Evolutionary conservation across 2,113 vertebrate genomes (phyloP), one percentile per base, ranked within the genome.

Genomic region (Corythaeola cristata): DNA sequence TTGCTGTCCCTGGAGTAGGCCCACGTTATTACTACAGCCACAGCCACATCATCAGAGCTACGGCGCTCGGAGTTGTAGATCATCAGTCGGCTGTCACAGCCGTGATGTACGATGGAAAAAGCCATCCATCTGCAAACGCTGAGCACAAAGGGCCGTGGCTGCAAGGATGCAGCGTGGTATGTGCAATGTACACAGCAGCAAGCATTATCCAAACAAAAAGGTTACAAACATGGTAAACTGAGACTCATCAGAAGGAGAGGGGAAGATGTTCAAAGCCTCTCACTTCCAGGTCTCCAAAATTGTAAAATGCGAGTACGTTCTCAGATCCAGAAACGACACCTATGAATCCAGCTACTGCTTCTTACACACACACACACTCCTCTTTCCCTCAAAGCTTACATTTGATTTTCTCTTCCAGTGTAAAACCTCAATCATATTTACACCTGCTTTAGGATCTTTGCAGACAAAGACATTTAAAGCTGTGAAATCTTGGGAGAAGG

Each of bases 71-170:
- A 77, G 94, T 80, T 94, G 94, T 96, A 97, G 96, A 97, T 98
- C 97, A 98, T 95, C 93, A 87, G 92, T 79, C 84, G 56, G 96
- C 97, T 98, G 97, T 97, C 97, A 91, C 30, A 39, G 83, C 68
- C 33, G 35, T 96, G 97, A 98, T 96, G 86, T 58, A 97, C 81
- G 97, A 96, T 87, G 82, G 94, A 95, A 97, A 97, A 96, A 96
- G 85, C 85, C 96, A 97, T 96, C 96, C 90, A 79, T 97, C 96
- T 95, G 97, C 86, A 90, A 87, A 88, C 7, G 5, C 27, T 0
- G 45, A 41, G 80, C 95, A 81, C 93, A 95, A 88, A 97, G 94
- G 86, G 63, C 80, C 24, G 41, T 53, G 60, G 86, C 94, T 79
- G 62, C 92, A 96, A 95, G 52, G 89, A 95, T 92, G 71, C 59